Evolutionary conservation across 2,888 invertebrate species (phyloP), one percentile per base, ranked within the genome.

Genomic region (Abrostola triplasia): DNA sequence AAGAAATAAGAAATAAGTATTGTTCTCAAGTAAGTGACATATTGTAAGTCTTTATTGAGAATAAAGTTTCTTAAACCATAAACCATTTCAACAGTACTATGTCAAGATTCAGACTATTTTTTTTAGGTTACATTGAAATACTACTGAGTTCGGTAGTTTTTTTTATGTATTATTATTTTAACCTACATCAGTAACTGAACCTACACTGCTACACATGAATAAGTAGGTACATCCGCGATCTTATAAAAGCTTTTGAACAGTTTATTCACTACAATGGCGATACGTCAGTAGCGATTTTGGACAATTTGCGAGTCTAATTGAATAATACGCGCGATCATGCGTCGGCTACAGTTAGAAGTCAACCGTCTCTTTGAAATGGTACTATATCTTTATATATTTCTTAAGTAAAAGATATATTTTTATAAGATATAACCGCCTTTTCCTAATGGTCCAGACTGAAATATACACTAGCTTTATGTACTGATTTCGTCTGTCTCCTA

Each of bases 261-360:
- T 81, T 87, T 84, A 85, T 83, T 73, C 84, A 86, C 79, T 86
- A 81, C 77, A 83, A 76, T 75, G 79, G 64, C 80, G 68, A 84
- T 84, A 80, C 70, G 80, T 80, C 84, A 79, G 68, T 76, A 72
- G 73, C 70, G 77, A 82, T 86, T 89, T 86, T 80, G 80, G 85
- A 68, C 84, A 79, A 85, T 83, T 87, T 79, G 85, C 82, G 70
- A 81, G 77, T 76, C 78, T 65, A 84, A 89, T 87, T 88, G 89
- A 79, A 89, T 87, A 86, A 88, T 86, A 59, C 65, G 64, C 52
- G 59, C 50, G 72, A 65, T 64, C 81, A 73, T 73, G 70, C 77
- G 77, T 73, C 53, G 48, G 58, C 48, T 54, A 49, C 54, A 58
- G 24, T 47, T 13, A 24, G 13, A 47, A 8, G 13, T 47, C 24